These are phyloP conservation scores for Wiebesia pumilae DNA, from an alignment of 1,140 invertebrate species.

Conservation along the genomic window DNA sequence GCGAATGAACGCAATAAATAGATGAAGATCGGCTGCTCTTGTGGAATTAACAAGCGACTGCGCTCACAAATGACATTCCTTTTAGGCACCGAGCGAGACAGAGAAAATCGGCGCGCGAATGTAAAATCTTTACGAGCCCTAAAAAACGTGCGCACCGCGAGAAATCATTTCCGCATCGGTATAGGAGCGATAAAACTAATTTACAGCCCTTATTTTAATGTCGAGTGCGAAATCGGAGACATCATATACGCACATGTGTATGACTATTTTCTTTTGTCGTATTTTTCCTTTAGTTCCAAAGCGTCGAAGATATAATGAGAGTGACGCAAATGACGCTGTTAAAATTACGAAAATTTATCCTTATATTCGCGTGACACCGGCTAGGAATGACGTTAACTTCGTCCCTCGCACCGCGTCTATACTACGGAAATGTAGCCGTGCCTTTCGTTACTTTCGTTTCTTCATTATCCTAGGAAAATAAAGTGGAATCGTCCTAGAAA, in stretches of 20 bases:
- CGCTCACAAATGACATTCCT: constrained; percentile 40
- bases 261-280: neutral
- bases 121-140: constrained; percentile 51
- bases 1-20: constrained; percentile 1
- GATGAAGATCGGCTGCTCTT: neutral
- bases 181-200: constrained; percentile 27
- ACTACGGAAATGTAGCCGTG: neutral
- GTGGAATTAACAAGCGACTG: constrained; percentile 17
- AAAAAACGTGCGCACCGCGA: constrained; percentile 29
- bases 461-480: neutral
- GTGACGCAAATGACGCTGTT: constrained; percentile 6
- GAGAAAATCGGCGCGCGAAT: constrained; percentile 32
- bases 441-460: neutral
- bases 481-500: neutral
- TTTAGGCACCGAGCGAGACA: neutral
- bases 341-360: constrained; percentile 28
- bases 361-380: neutral
- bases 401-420: neutral
- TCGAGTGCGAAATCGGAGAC: constrained; percentile 22
- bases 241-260: neutral
- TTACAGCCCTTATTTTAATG: constrained; percentile 43
- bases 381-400: constrained; percentile 14
- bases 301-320: neutral
- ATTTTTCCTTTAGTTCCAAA: neutral
- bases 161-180: constrained; percentile 46